A percentile compares a stretch with the other conserved stretches of the same genome.
These are phyloP conservation scores for Oncorhynchus gorbuscha DNA, from an alignment of 2,113 vertebrate genomes.

Conservation along the genomic window DNA sequence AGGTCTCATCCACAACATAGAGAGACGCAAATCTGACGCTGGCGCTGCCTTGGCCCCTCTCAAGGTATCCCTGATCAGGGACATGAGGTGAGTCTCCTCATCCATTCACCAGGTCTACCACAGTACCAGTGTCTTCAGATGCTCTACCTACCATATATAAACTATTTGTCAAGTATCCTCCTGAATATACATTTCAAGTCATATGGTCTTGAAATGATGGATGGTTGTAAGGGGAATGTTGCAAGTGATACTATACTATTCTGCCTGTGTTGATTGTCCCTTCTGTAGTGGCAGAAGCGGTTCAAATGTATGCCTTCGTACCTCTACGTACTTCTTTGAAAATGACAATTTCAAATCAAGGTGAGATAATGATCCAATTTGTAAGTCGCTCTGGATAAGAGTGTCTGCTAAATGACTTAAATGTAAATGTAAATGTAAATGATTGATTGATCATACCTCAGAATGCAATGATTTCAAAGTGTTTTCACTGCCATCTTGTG, in stretches of 20 bases:
- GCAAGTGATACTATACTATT: too few relatives aligned
- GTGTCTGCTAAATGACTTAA: too few relatives aligned
- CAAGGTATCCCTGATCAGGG: slow-evolving; percentile 90
- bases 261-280: too few relatives aligned
- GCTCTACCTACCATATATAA: not conserved
- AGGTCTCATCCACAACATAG: slow-evolving; percentile 92
- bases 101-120: not conserved
- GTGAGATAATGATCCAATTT: not conserved
- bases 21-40: slow-evolving; percentile 93
- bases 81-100: slow-evolving; percentile 87
- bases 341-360: too few relatives aligned
- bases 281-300: too few relatives aligned
- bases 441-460: not conserved
- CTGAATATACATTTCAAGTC: not conserved
- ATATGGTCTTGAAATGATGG: not conserved
- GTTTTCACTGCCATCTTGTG: slow-evolving; percentile 58
- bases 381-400: too few relatives aligned
- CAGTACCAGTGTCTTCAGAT: not conserved
- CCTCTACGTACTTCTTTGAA: too few relatives aligned
- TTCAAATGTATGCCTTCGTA: too few relatives aligned
- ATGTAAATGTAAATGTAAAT: too few relatives aligned
- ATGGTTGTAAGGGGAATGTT: too few relatives aligned
- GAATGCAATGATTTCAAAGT: not conserved
- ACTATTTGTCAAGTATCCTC: not conserved
- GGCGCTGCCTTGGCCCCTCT: slow-evolving; percentile 87